These are phyloP conservation scores for Panurus biarmicus DNA, from an alignment of 2,113 vertebrate genomes.

Conservation along the genomic window DNA sequence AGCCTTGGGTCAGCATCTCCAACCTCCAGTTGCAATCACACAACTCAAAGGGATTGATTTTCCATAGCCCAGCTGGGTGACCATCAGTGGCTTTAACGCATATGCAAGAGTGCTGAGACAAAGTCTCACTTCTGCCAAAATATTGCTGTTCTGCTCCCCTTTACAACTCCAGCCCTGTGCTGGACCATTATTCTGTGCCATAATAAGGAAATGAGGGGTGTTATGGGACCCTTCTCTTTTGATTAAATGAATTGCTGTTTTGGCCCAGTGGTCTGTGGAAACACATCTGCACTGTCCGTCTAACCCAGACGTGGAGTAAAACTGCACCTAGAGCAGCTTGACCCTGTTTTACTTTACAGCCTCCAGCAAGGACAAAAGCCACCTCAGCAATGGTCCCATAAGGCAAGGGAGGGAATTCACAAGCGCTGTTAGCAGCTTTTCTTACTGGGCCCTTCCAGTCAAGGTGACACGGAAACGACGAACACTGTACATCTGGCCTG, in stretches of 20 bases:
- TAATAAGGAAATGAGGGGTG: not conserved
- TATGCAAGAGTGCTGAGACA: not conserved
- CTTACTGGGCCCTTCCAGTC: not conserved
- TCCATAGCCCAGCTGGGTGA: not conserved
- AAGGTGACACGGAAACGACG: not conserved
- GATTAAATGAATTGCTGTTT: not conserved
- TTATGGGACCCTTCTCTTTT: not conserved
- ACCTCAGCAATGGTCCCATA: not conserved
- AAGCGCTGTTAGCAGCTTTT: not conserved
- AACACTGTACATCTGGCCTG: not conserved
- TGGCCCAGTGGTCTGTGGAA: not conserved
- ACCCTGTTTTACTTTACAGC: not conserved
- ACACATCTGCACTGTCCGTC: accelerated
- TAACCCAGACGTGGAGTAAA: not conserved
- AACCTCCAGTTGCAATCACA: not conserved
- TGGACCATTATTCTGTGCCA: not conserved
- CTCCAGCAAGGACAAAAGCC: not conserved
- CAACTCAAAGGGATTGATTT: not conserved
- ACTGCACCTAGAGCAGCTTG: not conserved
- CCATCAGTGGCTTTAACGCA: not conserved
- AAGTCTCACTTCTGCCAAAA: not conserved
- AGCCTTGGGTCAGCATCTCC: not conserved
- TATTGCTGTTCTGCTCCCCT: not conserved
- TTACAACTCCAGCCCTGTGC: not conserved
- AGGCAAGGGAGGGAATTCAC: not conserved